Evolutionary conservation across 2,113 vertebrate genomes (phyloP), one percentile per base, ranked within the genome.

Genomic region (Gopherus flavomarginatus): DNA sequence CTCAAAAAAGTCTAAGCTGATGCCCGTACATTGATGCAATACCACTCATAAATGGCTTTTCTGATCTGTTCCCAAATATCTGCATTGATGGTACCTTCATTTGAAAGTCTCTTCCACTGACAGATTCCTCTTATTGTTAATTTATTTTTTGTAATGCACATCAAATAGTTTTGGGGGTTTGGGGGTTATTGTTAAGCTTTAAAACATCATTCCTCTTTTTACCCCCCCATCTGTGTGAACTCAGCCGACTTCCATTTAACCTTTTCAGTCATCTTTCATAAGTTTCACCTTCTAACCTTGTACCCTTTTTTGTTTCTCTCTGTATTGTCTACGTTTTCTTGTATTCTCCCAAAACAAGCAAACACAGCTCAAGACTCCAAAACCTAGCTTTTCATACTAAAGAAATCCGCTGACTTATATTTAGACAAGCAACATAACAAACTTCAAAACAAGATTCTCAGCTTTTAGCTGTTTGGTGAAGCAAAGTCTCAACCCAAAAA

Each of bases 401-500:
- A 17, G 6, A 78, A 13, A 54, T 87, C 1, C 29, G 6, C 72
- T 44, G 38, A 77, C 42, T 21, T 72, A 24, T 77, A 77, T 77
- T 77, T 26, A 77, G 72, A 77, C 31, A 77, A 77, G 38, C 72
- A 42, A 11, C 19, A 77, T 42, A 77, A 77, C 22, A n/a, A 42
- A 19, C 69, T 8, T 11, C 24, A 8, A 35, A 2, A n/a, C 13
- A 38, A 81, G 2, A 2, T 42, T 0, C 16, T 26, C 16, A 16
- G 2, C 35, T 65, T 86, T 90, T 83, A 44, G 1, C 19, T 38
- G 35, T 81, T 89, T 54, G 38, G 42, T 44, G 53, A 86, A 88
- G 75, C 0, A 54, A 2, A 3, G 83, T 57, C 21, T 11, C 82
- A 92, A 83, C 1, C 17, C 19, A 77, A 4, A 13, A 57, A 75